These are phyloP conservation scores for Eupithecia dodoneata DNA, from an alignment of 2,888 invertebrate genomes.

Conservation along the genomic window DNA sequence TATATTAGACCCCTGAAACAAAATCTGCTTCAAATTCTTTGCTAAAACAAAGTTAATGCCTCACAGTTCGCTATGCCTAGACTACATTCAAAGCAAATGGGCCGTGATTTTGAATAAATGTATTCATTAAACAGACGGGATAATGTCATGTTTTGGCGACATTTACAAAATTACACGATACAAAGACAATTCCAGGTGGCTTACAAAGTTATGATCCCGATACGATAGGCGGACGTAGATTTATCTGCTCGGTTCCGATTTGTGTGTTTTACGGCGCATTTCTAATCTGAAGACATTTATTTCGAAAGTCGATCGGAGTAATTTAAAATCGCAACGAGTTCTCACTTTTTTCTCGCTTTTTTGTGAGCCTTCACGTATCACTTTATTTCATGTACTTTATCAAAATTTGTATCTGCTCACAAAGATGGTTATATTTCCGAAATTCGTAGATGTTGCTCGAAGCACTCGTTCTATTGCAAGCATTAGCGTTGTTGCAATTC, in stretches of 20 bases:
- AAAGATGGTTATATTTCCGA: not conserved
- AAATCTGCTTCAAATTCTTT: conserved; percentile 4
- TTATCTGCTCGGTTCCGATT: conserved; percentile 68
- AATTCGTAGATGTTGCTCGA: not conserved
- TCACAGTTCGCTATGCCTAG: conserved; percentile 17
- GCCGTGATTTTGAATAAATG: conserved; percentile 49
- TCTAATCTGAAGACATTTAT: conserved; percentile 69
- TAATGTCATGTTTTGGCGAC: conserved; percentile 44
- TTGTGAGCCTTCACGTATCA: not conserved
- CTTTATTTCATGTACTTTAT: not conserved
- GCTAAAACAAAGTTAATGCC: conserved; percentile 4
- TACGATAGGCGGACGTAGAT: conserved; percentile 61
- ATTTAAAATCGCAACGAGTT: conserved; percentile 53
- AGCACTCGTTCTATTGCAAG: not conserved
- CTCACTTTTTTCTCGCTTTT: not conserved
- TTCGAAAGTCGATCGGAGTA: conserved; percentile 54
- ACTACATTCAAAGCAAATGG: conserved; percentile 44
- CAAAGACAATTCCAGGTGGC: conserved; percentile 69
- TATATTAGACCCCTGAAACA: conserved; percentile 14
- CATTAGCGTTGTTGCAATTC: not conserved
- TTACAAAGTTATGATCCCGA: conserved; percentile 72
- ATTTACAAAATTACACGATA: conserved; percentile 60
- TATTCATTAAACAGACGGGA: conserved; percentile 45
- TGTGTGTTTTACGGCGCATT: conserved; percentile 63
- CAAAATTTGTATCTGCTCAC: not conserved